Conservation (phyloP, 2,113 vertebrate genomes). For the Pluvianellus socialis region DNA sequence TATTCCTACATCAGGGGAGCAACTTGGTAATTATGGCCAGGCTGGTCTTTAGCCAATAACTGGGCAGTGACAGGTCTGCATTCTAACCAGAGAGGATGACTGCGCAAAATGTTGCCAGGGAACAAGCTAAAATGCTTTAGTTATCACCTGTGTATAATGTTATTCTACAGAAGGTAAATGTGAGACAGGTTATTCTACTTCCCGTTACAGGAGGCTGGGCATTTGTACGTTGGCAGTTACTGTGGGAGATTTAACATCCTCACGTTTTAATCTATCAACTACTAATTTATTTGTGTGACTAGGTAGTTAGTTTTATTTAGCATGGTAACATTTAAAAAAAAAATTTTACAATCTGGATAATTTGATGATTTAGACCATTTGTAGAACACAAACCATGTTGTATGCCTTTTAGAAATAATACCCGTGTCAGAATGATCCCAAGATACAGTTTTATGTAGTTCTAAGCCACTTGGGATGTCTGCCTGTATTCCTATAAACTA, state of each 20-base stretch:
- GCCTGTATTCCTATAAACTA: background rate
- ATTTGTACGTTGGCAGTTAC: background rate
- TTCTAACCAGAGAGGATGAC: background rate
- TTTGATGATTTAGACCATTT: background rate
- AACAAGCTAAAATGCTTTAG: background rate
- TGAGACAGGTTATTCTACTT: background rate
- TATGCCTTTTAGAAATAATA: background rate
- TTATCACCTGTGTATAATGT: background rate
- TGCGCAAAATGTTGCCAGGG: background rate
- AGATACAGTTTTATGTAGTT: background rate
- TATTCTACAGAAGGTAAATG: background rate
- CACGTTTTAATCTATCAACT: background rate
- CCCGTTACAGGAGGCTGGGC: background rate
- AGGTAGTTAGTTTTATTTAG: background rate
- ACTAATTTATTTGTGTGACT: background rate
- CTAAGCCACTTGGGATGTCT: background rate
- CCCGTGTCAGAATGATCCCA: background rate
- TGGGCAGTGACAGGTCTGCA: background rate
- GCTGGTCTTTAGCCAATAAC: background rate
- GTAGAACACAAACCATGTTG: background rate
- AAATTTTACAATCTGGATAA: background rate
- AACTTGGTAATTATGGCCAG: accelerated
- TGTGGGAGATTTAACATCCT: background rate
- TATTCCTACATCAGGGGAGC: background rate
- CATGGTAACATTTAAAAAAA: background rate